Conservation (phyloP, 2,113 vertebrate genomes). For the Mugil cephalus region DNA sequence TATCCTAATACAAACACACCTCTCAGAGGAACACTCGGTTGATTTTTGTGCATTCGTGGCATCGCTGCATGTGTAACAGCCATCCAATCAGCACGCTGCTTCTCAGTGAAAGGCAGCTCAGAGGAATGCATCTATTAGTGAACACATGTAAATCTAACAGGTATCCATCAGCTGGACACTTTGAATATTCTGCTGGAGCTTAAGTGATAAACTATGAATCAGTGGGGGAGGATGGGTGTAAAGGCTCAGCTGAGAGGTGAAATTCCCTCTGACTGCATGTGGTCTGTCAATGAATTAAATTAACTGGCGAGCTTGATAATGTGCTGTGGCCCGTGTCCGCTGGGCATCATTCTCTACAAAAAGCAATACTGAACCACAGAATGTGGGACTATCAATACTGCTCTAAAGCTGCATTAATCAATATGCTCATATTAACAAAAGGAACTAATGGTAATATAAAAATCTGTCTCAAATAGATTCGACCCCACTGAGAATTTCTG, state of each 20-base stretch:
- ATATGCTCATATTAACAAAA: not conserved
- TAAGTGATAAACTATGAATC: constrained; percentile 38
- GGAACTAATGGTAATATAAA: not conserved
- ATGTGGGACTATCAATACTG: not conserved
- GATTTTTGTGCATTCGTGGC: constrained; percentile 63
- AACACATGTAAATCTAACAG: constrained; percentile 72
- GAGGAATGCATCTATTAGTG: constrained; percentile 51
- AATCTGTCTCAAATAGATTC: not conserved
- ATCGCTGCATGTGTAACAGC: constrained; percentile 57
- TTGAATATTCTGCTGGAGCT: constrained; percentile 52
- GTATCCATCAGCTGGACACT: constrained; percentile 52
- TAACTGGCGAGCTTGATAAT: not conserved
- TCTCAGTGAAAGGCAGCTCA: constrained; percentile 47
- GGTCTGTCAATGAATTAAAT: constrained; percentile 34
- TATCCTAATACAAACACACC: constrained; percentile 67
- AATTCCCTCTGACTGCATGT: constrained; percentile 10
- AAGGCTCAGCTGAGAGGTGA: constrained; percentile 34
- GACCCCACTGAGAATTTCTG: not conserved
- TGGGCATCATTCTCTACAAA: not conserved
- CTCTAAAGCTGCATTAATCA: not conserved
- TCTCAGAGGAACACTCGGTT: constrained; percentile 55
- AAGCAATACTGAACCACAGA: not conserved
- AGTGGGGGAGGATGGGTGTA: not conserved
- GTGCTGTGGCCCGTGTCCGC: not conserved
- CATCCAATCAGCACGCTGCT: constrained; percentile 60